phyloP scores from a whole-genome alignment of 2,888 invertebrate genomes.

The Luperina testacea region DNA sequence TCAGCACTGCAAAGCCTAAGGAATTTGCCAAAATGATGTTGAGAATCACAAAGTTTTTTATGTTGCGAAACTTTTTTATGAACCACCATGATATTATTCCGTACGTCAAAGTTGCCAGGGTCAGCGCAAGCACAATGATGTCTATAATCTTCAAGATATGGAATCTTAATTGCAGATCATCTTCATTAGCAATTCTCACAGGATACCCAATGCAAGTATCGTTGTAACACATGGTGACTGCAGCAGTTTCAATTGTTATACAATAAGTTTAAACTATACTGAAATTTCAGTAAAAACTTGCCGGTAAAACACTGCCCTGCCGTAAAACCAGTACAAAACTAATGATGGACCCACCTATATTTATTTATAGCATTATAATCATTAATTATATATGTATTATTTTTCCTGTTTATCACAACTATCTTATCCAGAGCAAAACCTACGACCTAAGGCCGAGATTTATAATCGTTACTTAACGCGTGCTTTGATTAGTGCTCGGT shows the following conservation, averaged over 20 bases:
- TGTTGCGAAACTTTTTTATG: neutral
- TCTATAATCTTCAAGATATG: neutral
- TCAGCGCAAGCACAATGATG: neutral
- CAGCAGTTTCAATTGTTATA: neutral
- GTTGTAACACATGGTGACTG: neutral
- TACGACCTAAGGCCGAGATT: neutral
- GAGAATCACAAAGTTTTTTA: neutral
- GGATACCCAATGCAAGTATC: neutral
- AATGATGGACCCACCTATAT: neutral
- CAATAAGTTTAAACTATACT: neutral
- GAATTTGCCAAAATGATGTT: neutral
- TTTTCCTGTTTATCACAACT: slow-evolving; percentile 1
- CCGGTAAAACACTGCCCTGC: neutral
- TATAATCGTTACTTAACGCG: neutral
- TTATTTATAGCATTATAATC: neutral
- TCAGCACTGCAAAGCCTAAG: neutral
- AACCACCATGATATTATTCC: neutral
- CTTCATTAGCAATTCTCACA: neutral
- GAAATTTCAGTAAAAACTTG: neutral
- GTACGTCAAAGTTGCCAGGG: neutral
- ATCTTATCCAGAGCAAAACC: neutral
- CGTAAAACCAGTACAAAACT: neutral
- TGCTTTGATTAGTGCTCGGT: no score
- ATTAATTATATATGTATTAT: neutral
- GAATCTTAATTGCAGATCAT: neutral